Evolutionary conservation across 1,140 invertebrate genomes (phyloP), one percentile per base, ranked within the genome.

Genomic region (Drosophila varians): DNA sequence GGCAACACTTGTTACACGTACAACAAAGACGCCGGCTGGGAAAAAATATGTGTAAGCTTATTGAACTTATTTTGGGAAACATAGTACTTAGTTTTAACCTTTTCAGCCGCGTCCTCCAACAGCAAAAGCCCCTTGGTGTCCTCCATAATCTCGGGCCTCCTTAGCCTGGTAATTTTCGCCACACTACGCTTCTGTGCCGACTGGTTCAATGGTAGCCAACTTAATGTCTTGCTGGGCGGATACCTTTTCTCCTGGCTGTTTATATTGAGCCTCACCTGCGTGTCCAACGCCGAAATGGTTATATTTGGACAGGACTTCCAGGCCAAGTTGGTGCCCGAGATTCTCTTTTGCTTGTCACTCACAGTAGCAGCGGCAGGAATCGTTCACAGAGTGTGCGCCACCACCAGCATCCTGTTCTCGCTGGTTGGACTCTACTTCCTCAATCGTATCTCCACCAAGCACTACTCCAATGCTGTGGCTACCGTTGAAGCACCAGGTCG

Each of bases 341-440:
- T 91, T n/a, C 4, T 89, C 5, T 72, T 90, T n/a, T 91, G 90
- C 16, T 26, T 91, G 11, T 58, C 78, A 1, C 46, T 84, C 4
- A 89, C 90, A 1, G 72, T 75, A 3, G 51, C 74, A 14, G 89
- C 88, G 4, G 79, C 89, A 4, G 88, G 84, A 19, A 73, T 86
- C 11, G 82, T 91, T n/a, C 90, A 91, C 68, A 88, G 90, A 4
- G 90, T 91, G 11, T 89, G 88, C 65, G 90, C 86, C 8, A 91
- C 90, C n/a, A 91, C 90, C 11, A 90, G 90, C 42, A 64, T 91
- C 16, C 45, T 91, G 0, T 91, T 91, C 43, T 91, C 90, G 0
- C 45, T 91, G 12, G 55, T 86, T 5, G 89, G 84, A 1, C 69
- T 91, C 40, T 91, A 90, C 46, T 91, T 90, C 25, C 47, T 91